Evolutionary conservation across 2,797 vertebrate genomes (phyloP), one percentile per base, ranked within the genome.

Genomic region (Dallia pectoralis): DNA sequence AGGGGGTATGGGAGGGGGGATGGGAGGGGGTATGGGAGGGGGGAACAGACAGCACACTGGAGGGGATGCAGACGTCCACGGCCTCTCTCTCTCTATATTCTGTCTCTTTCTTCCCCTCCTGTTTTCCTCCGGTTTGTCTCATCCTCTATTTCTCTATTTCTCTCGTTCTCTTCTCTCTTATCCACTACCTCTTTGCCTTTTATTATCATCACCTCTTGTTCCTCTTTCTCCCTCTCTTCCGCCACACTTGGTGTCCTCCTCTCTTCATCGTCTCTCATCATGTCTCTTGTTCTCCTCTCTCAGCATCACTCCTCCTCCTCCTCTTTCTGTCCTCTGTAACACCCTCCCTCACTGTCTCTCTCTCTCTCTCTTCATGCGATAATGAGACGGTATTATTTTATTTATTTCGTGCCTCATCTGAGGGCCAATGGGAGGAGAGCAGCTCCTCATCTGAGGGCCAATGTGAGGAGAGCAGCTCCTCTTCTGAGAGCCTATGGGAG

Each of bases 331-430:
- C 61, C 51, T 56, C 51, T 44, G 40, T 44, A 8, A 32, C 61
- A 29, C 27, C 61, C 9, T 62, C 27, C 14, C 25, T 4, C 49
- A 63, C 12, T 1, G 0, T 22, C 51, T 63, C 29, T 5, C 49
- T 67, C 27, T 4, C 1, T 4, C 1, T 62, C 27, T 29, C 29
- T 16, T 27, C 0, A 4, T 7, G 14, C 61, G 56, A 2, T 12
- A 51, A 65, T 82, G 75, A 85, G 82, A 87, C 84, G 76, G 82
- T 82, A 84, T 84, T 80, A 74, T 75, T 79, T 80, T 73, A 74
- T 40, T 70, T 86, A 74, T 40, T 70, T 86, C 86, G 87, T 84
- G 83, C 72, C 67, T 53, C 80, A 79, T 90, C 87, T 80, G n/a
- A 82, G 77, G n/a, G n/a, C n/a, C n/a, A n/a, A n/a, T n/a, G n/a